phyloP scores from a whole-genome alignment of 2,888 invertebrate genomes.

The Tipula helvola region DNA sequence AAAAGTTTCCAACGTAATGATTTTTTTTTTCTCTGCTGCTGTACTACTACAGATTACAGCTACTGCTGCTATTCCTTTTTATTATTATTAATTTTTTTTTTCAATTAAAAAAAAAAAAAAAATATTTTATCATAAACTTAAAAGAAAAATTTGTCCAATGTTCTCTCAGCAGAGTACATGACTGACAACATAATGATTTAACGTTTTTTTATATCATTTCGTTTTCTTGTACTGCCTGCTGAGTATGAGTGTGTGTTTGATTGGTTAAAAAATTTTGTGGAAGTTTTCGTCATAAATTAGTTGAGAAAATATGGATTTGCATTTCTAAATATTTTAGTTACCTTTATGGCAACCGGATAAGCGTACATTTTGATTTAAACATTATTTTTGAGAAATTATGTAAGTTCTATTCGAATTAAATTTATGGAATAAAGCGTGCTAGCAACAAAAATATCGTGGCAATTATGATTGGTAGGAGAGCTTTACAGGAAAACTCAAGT shows the following conservation, averaged over 20 bases:
- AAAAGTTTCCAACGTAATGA: neutral
- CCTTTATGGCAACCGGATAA: too few relatives aligned
- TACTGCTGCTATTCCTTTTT: neutral
- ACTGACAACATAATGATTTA: neutral
- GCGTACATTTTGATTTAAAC: too few relatives aligned
- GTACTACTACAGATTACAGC: neutral
- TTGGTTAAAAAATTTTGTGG: neutral
- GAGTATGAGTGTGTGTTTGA: neutral
- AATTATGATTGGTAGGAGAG: too few relatives aligned
- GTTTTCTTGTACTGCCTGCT: neutral
- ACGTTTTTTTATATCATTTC: neutral
- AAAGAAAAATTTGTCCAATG: neutral
- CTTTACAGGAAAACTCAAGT: too few relatives aligned
- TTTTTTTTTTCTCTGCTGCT: neutral
- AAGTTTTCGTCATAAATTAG: neutral
- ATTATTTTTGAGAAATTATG: too few relatives aligned
- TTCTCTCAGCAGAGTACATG: neutral
- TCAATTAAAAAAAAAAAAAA: neutral
- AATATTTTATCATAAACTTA: neutral
- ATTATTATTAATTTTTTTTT: neutral
- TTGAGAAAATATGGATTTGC: too few relatives aligned
- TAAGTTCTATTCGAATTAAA: too few relatives aligned
- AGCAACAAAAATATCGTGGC: too few relatives aligned
- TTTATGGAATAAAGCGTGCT: too few relatives aligned
- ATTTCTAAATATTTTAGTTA: too few relatives aligned